Evolutionary conservation across 2,888 invertebrate species (phyloP), one percentile per base, ranked within the genome.

Genomic region (Drosophila monieri): DNA sequence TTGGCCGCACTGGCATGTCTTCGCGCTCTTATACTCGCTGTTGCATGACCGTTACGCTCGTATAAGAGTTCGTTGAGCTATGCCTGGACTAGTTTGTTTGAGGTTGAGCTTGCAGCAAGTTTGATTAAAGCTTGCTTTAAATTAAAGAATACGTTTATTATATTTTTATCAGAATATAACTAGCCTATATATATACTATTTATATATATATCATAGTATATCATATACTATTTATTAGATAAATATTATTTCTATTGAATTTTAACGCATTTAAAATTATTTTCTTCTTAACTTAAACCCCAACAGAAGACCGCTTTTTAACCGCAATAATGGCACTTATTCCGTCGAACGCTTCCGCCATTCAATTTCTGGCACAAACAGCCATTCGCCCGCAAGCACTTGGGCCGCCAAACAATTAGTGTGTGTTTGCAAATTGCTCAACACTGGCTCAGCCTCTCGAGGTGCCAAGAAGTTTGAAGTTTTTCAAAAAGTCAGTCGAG

Each of bases 391-490:
- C n/a, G n/a, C n/a, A 37, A 32, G 54, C 25, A 37, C 21, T 54
- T 46, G 43, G 48, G 53, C 47, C 32, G 8, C 37, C 61, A 53
- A 51, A 61, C 72, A 77, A 79, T 85, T 78, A 81, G 77, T 73
- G 70, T 44, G 53, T 44, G 52, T 43, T 60, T 48, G 57, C 49
- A 35, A 58, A 53, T 60, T 54, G 48, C 59, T 55, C 51, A 53
- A 73, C 43, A 53, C 48, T 69, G 57, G 73, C 37, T 6, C 48
- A 56, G 48, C 59, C 65, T 65, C 54, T 67, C 56, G 52, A 80
- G 80, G 73, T 73, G 85, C 65, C 49, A 66, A 65, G 73, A 72
- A 78, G 72, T 68, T 72, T 85, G 67, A 43, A 47, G 60, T 68
- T 66, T 37, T 46, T 27, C 54, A 30, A 67, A 64, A 56, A 70